phyloP scores from a whole-genome alignment of 2,797 vertebrate genomes.

The Coendou prehensilis region DNA sequence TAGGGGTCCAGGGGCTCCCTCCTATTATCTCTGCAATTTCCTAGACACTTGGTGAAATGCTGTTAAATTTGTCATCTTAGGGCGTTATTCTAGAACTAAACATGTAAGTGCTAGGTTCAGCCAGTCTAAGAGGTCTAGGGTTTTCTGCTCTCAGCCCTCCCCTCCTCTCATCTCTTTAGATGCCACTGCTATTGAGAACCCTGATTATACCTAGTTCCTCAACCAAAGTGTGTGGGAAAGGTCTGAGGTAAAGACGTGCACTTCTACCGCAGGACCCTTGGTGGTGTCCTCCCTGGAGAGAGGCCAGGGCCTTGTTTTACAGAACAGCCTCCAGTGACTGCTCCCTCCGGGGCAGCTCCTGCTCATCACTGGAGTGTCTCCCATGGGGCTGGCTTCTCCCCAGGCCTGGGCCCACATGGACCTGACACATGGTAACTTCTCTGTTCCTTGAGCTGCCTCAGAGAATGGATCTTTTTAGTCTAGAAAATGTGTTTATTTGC shows the following conservation, averaged over 20 bases:
- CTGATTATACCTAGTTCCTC: neutral
- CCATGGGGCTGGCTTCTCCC: fast-evolving
- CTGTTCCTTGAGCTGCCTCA: conserved; percentile 60
- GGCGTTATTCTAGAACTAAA: neutral
- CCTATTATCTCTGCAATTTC: neutral
- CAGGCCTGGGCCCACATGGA: neutral
- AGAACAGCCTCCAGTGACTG: neutral
- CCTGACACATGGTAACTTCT: conserved; percentile 7
- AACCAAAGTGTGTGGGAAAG: neutral
- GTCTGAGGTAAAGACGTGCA: neutral
- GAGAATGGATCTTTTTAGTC: conserved; percentile 61
- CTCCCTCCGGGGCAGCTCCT: neutral
- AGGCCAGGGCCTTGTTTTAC: too few species aligned
- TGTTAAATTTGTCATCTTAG: neutral
- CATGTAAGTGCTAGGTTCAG: neutral
- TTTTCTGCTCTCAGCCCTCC: neutral
- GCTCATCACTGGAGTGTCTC: neutral
- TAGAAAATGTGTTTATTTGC: conserved; percentile 69
- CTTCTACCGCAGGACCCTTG: neutral
- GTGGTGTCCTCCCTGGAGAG: neutral
- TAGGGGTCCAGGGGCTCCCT: neutral
- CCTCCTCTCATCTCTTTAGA: neutral
- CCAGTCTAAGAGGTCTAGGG: neutral
- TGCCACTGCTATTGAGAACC: neutral
- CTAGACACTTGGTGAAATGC: neutral